Base-by-base conservation (phyloP, 92 coral and sea anemone species). In the Zoanthus sociatus region DNA sequence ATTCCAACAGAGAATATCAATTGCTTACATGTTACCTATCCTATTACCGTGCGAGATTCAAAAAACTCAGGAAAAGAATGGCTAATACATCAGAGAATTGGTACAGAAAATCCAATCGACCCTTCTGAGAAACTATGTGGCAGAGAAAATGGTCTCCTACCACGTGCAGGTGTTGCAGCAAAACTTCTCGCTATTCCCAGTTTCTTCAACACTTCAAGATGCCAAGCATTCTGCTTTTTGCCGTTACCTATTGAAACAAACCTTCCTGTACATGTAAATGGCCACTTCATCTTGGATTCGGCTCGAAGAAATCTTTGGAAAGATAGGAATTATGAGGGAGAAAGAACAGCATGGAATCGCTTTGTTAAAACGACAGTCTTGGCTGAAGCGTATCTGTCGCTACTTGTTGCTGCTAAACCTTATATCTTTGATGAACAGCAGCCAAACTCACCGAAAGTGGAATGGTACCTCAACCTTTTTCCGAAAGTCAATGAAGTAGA, bases 251-350 rank as follows among this genome's bases (percentile, higher is more conserved):
- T 84, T 12, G 12, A 32, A 0, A 92, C 98, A 18, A 90, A 87
- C 3, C 95, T 96, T 77, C 98, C 98, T 17, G 93, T 91, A n/a
- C 98, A 96, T 79, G 91, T 96, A n/a, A 96, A 96, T 78, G 98
- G 98, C 33, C 98, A 94, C 64, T 96, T 96, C 78, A 87, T 91
- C 12, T 83, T 96, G 20, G 98, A 96, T 73, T 92, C 98, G 10
- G 95, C 95, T 45, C 92, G 98, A 56, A 92, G 98, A 79, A 92
- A 91, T 82, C 78, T 96, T 61, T 96, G 97, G 98, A 88, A 73
- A 31, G 98, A 96, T 51, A 92, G 75, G 46, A 78, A 79, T 1
- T 83, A 77, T 4, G 75, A 88, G 61, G 90, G 91, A 10, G 83
- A 85, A 78, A 86, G 89, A 26, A 91, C 87, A 56, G 76, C 13